These are phyloP conservation scores for Valencia hispanica DNA, from an alignment of 2,797 vertebrate genomes.

Conservation along the genomic window DNA sequence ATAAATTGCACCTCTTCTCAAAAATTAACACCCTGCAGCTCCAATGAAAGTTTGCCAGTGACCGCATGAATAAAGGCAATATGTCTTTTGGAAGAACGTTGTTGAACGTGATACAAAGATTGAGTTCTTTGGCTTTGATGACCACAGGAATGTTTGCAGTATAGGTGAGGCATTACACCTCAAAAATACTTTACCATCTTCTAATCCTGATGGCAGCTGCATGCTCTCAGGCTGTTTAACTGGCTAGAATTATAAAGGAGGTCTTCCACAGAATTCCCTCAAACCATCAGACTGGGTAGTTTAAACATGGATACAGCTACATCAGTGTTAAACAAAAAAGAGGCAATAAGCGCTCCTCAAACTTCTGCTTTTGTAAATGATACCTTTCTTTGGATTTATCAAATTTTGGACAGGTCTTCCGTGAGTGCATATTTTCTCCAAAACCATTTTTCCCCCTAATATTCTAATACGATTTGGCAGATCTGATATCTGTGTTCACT, in stretches of 20 bases:
- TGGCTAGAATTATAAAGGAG: neutral
- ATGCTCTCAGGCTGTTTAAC: neutral
- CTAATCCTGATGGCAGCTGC: neutral
- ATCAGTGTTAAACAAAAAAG: neutral
- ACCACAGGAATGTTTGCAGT: neutral
- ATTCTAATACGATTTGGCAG: neutral
- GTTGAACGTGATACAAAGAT: constrained; percentile 1
- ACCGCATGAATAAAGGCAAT: constrained; percentile 9
- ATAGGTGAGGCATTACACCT: neutral
- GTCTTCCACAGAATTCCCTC: neutral
- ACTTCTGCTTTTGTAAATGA: neutral
- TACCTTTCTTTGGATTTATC: neutral
- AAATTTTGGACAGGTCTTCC: neutral
- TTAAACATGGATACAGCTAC: neutral
- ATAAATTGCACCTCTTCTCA: neutral
- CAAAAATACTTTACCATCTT: neutral
- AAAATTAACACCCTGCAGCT: constrained; percentile 8
- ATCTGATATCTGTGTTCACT: neutral
- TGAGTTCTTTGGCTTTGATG: neutral
- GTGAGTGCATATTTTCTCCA: neutral
- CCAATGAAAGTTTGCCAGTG: neutral
- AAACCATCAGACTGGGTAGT: neutral
- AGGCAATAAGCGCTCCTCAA: neutral
- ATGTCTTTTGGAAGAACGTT: neutral
- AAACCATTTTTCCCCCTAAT: neutral